Percentiles rank a stretch among this genome's conserved stretches.
Evolutionary conservation across 2,888 invertebrate genomes (phyloP).

Genomic region (Yponomeuta evonymella): DNA sequence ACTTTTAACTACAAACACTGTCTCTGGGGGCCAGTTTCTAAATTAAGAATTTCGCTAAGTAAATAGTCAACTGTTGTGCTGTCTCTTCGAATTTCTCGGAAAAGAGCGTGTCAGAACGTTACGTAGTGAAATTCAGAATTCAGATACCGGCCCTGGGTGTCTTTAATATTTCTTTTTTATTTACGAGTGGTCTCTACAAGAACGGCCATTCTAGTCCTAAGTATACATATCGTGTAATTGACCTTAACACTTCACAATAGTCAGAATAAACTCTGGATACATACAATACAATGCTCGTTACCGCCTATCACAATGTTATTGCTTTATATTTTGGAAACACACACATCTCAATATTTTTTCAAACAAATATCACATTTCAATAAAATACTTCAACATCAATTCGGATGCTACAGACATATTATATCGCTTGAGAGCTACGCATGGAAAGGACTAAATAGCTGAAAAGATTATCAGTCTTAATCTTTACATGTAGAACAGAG

Average conservation of each 20-base stretch:
- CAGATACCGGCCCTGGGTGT: not conserved
- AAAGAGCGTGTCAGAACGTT: too few relatives aligned
- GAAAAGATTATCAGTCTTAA: constrained; percentile 13
- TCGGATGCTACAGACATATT: constrained; percentile 29
- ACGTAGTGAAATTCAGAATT: too few relatives aligned
- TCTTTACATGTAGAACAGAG: constrained; percentile 15
- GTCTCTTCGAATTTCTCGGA: too few relatives aligned
- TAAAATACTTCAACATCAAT: constrained; percentile 51
- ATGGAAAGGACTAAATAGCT: constrained; percentile 7
- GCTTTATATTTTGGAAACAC: constrained; percentile 57
- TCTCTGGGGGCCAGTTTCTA: not conserved
- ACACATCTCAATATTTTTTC: constrained; percentile 52
- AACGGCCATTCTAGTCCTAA: not conserved
- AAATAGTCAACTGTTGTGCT: too few relatives aligned
- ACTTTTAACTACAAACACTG: not conserved
- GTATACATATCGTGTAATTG: constrained; percentile 47
- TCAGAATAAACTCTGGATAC: constrained; percentile 39
- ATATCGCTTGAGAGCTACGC: constrained; percentile 29
- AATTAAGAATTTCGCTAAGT: too few relatives aligned
- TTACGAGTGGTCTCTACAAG: not conserved
- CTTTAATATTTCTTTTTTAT: not conserved
- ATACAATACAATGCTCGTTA: constrained; percentile 46
- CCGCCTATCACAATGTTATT: constrained; percentile 71
- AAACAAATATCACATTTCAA: constrained; percentile 68
- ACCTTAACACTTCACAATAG: constrained; percentile 54